Percentiles rank a stretch among this genome's conserved stretches.
These are phyloP conservation scores for Poecile atricapillus DNA, from an alignment of 2,113 vertebrate species.

Conservation along the genomic window DNA sequence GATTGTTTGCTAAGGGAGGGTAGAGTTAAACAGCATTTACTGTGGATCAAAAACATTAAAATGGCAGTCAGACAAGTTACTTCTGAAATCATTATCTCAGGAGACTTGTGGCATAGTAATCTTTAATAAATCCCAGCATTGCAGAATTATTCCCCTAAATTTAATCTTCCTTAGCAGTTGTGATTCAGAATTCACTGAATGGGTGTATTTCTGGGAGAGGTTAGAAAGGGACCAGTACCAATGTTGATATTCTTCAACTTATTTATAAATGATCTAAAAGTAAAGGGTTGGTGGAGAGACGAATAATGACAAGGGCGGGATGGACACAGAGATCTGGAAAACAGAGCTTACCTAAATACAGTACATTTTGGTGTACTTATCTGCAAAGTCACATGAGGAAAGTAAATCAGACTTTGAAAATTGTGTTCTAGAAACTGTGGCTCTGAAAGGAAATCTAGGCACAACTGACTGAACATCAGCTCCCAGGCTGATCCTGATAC, in stretches of 20 bases:
- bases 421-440: background rate
- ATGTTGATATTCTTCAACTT: background rate
- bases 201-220: background rate
- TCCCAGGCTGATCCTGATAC: background rate
- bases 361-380: background rate
- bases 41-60: background rate
- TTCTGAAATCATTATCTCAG: background rate
- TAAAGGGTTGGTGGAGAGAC: background rate
- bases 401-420: background rate
- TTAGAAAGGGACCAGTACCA: background rate
- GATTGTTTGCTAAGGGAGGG: background rate
- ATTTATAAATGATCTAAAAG: background rate
- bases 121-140: background rate
- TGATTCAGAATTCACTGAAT: background rate
- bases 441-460: background rate
- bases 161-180: background rate
- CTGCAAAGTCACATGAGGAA: background rate
- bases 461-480: background rate
- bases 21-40: background rate
- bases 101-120: background rate
- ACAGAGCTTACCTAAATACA: background rate
- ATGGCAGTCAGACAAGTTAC: background rate
- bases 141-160: background rate
- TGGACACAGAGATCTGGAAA: background rate
- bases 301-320: background rate